Base-by-base conservation (phyloP, 1,140 invertebrate species). In the Apis cerana region DNA sequence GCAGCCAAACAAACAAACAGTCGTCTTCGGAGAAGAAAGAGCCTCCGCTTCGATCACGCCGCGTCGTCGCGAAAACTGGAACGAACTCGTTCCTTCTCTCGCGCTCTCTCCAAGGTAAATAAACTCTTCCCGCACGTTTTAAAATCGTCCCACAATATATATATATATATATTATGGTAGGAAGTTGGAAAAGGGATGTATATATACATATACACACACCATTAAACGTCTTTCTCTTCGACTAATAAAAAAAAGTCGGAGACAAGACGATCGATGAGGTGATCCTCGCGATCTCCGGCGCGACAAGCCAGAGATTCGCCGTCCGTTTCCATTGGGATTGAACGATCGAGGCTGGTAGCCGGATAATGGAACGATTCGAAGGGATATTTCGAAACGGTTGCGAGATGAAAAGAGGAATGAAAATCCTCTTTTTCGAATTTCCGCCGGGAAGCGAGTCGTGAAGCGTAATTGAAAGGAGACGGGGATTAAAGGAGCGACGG, bases 1-100 rank as follows among this genome's bases (percentile, higher is more conserved):
- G 43, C 33, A 43, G 50, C 23, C 71, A 81, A 69, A 69, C 79
- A 80, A 74, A 81, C 80, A 76, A 82, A 82, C 80, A 68, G 61
- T 82, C 81, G 17, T 77, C n/a, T 48, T 21, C 72, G 33, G 72
- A 15, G 74, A 62, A 11, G 56, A 43, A 76, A 52, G 64, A 68
- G 21, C 17, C 19, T 23, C 15, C 15, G 54, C 17, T 69, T 4
- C 74, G 80, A 82, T 77, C 72, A 82, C 48, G 33, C 33, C 27
- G 33, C 33, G 5, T 43, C 48, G 61, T 69, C 72, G 54, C 48
- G 74, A 62, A 69, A 81, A 81, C 43, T 81, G 64, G 80, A 81
- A 81, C 80, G 62, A 68, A 75, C 70, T 68, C 33, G 33, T 43
- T 43, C 7, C 33, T 43, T 43, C 5, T 7, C 33, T 43, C 33